phyloP scores from a whole-genome alignment of 2,797 vertebrate genomes.

The Neoniphon sammara region DNA sequence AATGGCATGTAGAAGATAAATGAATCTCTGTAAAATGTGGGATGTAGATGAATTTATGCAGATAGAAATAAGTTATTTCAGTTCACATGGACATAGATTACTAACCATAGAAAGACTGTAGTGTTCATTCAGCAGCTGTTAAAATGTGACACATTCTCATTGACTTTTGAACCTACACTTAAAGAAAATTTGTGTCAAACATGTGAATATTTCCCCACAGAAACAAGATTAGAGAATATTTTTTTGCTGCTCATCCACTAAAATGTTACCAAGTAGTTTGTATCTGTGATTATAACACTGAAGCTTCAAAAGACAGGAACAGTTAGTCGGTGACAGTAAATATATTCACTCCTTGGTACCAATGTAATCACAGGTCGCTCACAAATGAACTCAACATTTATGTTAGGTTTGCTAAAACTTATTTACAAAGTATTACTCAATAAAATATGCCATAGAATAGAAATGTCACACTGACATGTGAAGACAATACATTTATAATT shows the following conservation, averaged over 20 bases:
- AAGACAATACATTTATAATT: neutral
- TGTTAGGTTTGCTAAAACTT: too few relatives aligned
- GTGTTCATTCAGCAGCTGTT: slow-evolving; percentile 60
- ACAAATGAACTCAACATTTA: neutral
- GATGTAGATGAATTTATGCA: slow-evolving; percentile 32
- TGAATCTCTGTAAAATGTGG: slow-evolving; percentile 32
- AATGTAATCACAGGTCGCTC: neutral
- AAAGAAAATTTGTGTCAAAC: neutral
- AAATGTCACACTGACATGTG: too few relatives aligned
- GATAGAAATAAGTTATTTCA: neutral
- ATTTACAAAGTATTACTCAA: too few relatives aligned
- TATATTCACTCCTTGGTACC: neutral
- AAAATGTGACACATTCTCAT: slow-evolving; percentile 31
- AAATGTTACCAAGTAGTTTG: neutral
- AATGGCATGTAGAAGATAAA: slow-evolving; percentile 4
- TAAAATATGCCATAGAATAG: too few relatives aligned
- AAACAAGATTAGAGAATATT: neutral
- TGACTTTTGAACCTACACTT: neutral
- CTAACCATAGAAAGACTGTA: slow-evolving; percentile 45
- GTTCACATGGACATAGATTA: slow-evolving; percentile 26
- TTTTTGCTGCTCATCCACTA: neutral
- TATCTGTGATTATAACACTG: neutral
- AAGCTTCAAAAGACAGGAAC: neutral
- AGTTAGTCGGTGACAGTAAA: neutral
- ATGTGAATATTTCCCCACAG: neutral